phyloP scores from a whole-genome alignment of 2,113 vertebrate species.

The Otus sunia region DNA sequence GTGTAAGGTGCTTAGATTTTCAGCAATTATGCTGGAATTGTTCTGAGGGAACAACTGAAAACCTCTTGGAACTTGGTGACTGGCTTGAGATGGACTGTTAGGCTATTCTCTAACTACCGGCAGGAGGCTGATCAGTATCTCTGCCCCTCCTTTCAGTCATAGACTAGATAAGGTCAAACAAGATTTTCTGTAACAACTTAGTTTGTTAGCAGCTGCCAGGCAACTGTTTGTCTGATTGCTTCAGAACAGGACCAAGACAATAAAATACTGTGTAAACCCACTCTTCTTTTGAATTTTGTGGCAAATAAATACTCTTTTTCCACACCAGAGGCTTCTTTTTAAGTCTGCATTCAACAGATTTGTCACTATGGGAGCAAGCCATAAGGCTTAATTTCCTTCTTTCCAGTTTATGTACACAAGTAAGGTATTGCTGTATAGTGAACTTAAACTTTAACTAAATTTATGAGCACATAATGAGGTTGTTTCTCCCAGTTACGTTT shows the following conservation, averaged over 20 bases:
- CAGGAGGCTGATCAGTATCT: neutral
- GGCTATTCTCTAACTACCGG: neutral
- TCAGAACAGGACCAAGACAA: neutral
- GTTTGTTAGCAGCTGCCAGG: neutral
- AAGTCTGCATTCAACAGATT: neutral
- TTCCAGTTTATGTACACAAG: neutral
- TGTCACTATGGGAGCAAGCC: neutral
- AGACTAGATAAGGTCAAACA: neutral
- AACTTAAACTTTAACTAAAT: neutral
- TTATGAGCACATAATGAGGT: neutral
- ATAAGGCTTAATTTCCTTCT: neutral
- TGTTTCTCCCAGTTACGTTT: neutral
- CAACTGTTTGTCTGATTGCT: neutral
- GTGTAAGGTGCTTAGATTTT: neutral
- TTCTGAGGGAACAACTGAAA: neutral
- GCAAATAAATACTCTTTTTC: neutral
- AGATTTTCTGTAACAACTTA: neutral
- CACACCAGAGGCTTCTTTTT: neutral
- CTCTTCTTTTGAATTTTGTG: neutral
- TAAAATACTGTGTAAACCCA: neutral
- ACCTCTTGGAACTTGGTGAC: neutral
- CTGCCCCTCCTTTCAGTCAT: neutral
- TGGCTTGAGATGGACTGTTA: neutral
- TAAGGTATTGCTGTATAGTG: neutral
- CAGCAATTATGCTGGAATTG: neutral